A percentile compares a stretch with the other conserved stretches of the same genome.
phyloP scores from a whole-genome alignment of 2,888 invertebrate species.

The Plagodis dolabraria region DNA sequence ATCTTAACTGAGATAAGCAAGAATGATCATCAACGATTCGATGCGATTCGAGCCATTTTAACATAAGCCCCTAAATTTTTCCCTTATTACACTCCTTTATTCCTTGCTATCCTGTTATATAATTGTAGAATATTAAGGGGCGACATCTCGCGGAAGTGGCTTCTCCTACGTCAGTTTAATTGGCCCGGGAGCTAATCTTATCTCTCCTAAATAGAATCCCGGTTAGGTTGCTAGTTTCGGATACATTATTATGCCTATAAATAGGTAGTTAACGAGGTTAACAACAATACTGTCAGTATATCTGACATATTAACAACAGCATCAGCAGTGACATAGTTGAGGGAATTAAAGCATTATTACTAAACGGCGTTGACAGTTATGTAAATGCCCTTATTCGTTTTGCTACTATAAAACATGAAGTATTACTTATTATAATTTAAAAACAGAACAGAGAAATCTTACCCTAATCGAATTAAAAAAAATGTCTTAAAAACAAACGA shows the following conservation, averaged over 20 bases:
- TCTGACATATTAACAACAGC: background rate
- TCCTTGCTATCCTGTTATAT: conserved; percentile 23
- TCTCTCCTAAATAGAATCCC: conserved; percentile 40
- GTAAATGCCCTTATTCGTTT: too few species aligned
- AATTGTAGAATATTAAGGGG: conserved; percentile 56
- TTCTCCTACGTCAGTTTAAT: conserved; percentile 48
- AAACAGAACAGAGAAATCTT: too few species aligned
- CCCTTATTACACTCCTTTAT: background rate
- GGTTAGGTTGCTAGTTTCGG: conserved; percentile 24
- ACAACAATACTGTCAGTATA: background rate
- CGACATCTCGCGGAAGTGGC: conserved; percentile 49
- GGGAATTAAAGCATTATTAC: too few species aligned
- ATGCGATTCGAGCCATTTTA: background rate
- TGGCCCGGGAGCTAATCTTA: conserved; percentile 49
- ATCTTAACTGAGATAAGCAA: too few species aligned
- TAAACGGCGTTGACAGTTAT: too few species aligned
- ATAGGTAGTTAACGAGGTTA: conserved; percentile 8
- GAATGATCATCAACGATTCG: background rate
- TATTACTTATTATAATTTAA: too few species aligned
- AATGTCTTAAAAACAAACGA: too few species aligned
- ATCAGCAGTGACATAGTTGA: too few species aligned
- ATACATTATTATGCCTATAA: conserved; percentile 7
- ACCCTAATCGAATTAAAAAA: too few species aligned
- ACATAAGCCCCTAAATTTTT: background rate
- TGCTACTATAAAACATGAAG: too few species aligned